Base-by-base conservation (phyloP, 2,888 invertebrate genomes). In the Agrotis clavis region DNA sequence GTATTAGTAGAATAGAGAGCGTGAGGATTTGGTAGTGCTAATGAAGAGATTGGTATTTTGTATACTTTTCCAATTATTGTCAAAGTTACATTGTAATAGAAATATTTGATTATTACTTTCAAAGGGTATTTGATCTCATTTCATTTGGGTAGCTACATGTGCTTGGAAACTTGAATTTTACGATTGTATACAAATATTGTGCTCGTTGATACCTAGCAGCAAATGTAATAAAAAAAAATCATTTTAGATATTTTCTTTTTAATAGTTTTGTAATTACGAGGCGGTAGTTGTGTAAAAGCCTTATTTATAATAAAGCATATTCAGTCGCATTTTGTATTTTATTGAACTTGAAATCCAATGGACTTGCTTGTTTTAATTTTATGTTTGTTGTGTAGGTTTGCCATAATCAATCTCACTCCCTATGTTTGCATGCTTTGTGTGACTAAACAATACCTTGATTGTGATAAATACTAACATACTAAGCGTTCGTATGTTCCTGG, bases 331-430 rank as follows among this genome's bases (percentile, higher is more conserved):
- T 86, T 79, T 87, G 95, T 94, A 95, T 96, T 96, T 96, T 93
- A 95, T 96, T 96, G 89, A 87, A 89, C 77, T 84, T 79, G 69
- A 85, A 81, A 87, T 78, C 88, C 89, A 90, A 87, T 88, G 79
- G 56, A 80, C 76, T 87, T 87, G 90, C 90, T 91, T 92, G 84
- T 90, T 92, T 91, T 87, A 77, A 85, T 91, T 93, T 93, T 92
- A 79, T 92, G 92, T 95, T 95, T 87, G 90, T 95, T 95, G 96
- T 96, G 94, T 92, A 95, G 95, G 96, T 96, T 96, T 96, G 96
- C 96, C 96, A 95, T 91, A 94, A 94, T 94, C 93, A 89, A 83
- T 86, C 72, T 83, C 72, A 78, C 76, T 75, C 74, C 74, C 67
- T 81, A 74, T 76, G 78, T 86, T 85, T 86, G 83, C 85, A 86